Evolutionary conservation across 2,113 vertebrate genomes (phyloP).

Genomic region (Nipponia nippon): DNA sequence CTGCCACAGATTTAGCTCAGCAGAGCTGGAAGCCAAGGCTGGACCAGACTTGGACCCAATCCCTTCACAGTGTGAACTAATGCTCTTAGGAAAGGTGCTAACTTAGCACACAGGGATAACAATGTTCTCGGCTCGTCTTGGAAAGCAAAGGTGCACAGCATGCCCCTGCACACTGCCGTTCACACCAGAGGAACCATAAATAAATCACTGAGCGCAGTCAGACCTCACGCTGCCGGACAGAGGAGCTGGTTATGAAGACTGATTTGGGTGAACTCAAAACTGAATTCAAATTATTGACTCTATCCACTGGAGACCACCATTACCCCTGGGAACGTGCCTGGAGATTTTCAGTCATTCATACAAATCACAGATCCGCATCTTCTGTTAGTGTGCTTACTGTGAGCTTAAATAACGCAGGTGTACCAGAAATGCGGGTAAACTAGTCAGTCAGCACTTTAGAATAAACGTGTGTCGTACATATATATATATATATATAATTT

Average conservation of each 20-base stretch:
- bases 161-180: not conserved
- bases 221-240: not conserved
- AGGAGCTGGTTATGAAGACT: not conserved
- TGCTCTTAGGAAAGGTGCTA: not conserved
- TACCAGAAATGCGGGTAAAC: not conserved
- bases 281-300: not conserved
- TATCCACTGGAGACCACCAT: not conserved
- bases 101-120: not conserved
- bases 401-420: not conserved
- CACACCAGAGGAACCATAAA: not conserved
- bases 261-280: not conserved
- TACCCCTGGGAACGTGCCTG: not conserved
- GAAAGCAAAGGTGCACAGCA: not conserved
- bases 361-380: not conserved
- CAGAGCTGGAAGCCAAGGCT: not conserved
- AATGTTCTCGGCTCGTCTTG: rapidly evolving
- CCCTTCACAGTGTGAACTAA: not conserved
- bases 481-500: no score
- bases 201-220: not conserved
- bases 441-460: not conserved
- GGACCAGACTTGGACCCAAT: not conserved
- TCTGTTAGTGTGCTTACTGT: not conserved
- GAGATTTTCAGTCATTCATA: not conserved
- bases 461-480: not conserved
- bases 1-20: not conserved